Percentiles rank a stretch among this genome's conserved stretches.
phyloP scores from a whole-genome alignment of 1,140 invertebrate species.

The Euglossa dilemma region DNA sequence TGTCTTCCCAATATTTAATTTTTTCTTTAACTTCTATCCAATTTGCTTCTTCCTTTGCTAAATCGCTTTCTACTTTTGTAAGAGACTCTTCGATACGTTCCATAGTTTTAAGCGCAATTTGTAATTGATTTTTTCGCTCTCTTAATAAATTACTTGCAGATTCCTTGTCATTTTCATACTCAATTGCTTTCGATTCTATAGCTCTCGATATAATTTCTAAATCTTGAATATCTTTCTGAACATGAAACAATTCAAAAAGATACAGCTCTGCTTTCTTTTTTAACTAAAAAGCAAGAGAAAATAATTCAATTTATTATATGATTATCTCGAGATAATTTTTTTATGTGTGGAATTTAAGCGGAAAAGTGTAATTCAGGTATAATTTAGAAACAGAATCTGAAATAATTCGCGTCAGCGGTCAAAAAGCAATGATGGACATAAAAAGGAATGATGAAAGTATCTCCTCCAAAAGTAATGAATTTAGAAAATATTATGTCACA shows the following conservation, averaged over 20 bases:
- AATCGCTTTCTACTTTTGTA: constrained; percentile 92
- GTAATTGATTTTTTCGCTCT: neutral
- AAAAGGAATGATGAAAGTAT: too few species aligned
- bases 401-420: too few species aligned
- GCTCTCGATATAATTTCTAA: neutral
- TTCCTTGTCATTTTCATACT: constrained; percentile 90
- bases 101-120: constrained; percentile 71
- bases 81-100: constrained; percentile 94
- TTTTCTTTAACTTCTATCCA: constrained; percentile 96
- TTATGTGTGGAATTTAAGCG: neutral
- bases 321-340: neutral
- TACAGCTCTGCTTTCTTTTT: neutral
- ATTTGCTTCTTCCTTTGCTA: constrained; percentile 92
- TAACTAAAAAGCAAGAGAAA: neutral
- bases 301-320: neutral
- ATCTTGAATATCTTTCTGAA: constrained; percentile 1
- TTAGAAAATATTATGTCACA: too few species aligned
- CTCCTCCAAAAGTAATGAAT: too few species aligned
- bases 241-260: neutral
- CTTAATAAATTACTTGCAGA: neutral
- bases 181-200: neutral
- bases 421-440: too few species aligned
- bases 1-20: constrained; percentile 95
- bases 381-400: too few species aligned
- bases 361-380: neutral